Base-by-base conservation (phyloP, 2,888 invertebrate genomes). In the Eudasyphora cyanicolor region DNA sequence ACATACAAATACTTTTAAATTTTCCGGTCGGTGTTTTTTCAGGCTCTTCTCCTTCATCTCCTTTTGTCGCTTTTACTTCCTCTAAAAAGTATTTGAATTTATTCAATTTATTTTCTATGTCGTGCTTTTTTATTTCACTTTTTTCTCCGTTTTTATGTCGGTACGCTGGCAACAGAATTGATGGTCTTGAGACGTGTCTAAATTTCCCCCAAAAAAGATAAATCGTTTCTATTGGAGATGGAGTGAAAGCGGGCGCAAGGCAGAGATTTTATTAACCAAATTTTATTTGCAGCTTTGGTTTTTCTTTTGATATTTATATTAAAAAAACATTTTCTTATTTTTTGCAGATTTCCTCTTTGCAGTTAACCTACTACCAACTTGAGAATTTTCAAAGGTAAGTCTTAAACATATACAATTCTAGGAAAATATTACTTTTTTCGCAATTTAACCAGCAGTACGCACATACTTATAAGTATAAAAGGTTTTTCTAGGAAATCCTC, bases 1-100 rank as follows among this genome's bases (percentile, higher is more conserved):
- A 57, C 69, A 69, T 76, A 69, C 57, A 76, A 69, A 27, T 14
- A 57, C 54, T 76, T 69, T 67, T 38, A 14, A 38, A 35, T 54
- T 32, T 24, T 45, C 27, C 21, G 7, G 1, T n/a, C n/a, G n/a
- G n/a, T n/a, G n/a, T n/a, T n/a, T n/a, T n/a, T n/a, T n/a, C n/a
- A n/a, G n/a, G 10, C 10, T 38, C 27, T 38, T 17, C 17, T 67
- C 32, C 5, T 14, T 1, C 6, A 17, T 49, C 17, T 12, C 32
- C 60, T 76, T 27, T 45, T 21, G 12, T 19, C 21, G 7, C 19
- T 49, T 51, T 27, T 14, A 35, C 2, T 42, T 2, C 69, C 14
- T 21, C 45, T 4, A 12, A 45, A n/a, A 0, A 14, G 12, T 12
- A 45, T 32, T 71, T 73, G 10, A 73, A 73, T 35, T 73, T 73